A percentile compares a stretch with the other conserved stretches of the same genome.
phyloP scores from a whole-genome alignment of 2,113 vertebrate species.

The Gnathonemus longibarbis region DNA sequence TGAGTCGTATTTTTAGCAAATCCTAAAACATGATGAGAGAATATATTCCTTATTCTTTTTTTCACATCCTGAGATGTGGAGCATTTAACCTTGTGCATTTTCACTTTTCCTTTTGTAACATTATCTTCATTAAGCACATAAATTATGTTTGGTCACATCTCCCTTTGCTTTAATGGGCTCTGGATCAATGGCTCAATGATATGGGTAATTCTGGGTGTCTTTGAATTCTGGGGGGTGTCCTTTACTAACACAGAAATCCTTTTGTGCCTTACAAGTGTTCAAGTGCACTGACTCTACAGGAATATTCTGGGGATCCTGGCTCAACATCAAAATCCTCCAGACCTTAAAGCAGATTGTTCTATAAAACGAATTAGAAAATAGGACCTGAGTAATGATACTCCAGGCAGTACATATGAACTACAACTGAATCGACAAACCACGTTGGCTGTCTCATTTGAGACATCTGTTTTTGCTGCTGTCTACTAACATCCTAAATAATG shows the following conservation, averaged over 20 bases:
- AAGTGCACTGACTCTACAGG: neutral
- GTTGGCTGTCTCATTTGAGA: neutral
- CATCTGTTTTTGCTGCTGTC: neutral
- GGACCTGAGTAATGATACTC: neutral
- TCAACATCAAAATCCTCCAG: neutral
- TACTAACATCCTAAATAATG: neutral
- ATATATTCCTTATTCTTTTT: neutral
- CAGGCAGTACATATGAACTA: neutral
- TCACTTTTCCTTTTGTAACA: neutral
- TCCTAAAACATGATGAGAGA: neutral
- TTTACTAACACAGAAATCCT: neutral
- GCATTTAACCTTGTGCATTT: neutral
- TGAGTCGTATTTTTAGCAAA: neutral
- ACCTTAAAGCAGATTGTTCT: neutral
- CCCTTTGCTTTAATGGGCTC: neutral
- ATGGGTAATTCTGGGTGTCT: neutral
- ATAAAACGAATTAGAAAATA: neutral
- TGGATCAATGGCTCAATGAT: neutral
- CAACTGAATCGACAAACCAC: neutral
- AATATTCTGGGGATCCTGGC: neutral
- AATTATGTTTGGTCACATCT: neutral
- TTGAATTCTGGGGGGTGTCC: neutral
- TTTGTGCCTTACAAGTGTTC: neutral
- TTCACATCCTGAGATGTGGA: neutral
- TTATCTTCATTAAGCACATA: slow-evolving; percentile 1